Percentiles rank a stretch among this genome's conserved stretches.
Evolutionary conservation across 2,113 vertebrate genomes (phyloP).

Genomic region (Vidua chalybeata): DNA sequence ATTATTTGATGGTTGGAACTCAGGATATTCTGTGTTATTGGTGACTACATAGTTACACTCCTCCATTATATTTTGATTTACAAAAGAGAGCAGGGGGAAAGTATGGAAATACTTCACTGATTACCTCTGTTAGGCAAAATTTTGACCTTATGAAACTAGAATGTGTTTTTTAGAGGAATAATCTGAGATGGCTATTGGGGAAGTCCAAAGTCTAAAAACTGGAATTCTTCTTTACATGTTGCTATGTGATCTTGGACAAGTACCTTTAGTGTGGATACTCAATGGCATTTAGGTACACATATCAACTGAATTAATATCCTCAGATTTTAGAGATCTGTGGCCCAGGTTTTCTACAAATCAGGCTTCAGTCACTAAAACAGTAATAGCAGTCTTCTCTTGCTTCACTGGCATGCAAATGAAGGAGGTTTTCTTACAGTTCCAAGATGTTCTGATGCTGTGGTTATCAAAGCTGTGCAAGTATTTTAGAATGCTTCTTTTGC

Average conservation of each 20-base stretch:
- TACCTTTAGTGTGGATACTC: not conserved
- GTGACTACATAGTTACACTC: not conserved
- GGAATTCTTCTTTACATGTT: not conserved
- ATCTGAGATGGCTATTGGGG: not conserved
- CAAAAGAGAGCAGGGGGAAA: accelerated
- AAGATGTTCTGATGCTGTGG: not conserved
- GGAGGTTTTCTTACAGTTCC: not conserved
- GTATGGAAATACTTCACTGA: not conserved
- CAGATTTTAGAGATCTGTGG: not conserved
- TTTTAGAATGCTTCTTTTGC: not conserved
- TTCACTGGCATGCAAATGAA: not conserved
- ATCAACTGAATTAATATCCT: not conserved
- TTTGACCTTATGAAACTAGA: not conserved
- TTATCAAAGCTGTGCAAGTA: not conserved
- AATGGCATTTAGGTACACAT: not conserved
- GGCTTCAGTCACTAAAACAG: not conserved
- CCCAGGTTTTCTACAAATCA: not conserved
- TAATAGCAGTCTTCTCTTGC: not conserved
- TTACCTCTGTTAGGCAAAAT: not conserved
- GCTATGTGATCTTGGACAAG: not conserved
- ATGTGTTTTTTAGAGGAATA: not conserved
- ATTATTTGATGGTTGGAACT: not conserved
- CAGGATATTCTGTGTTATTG: not conserved
- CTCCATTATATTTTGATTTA: not conserved
- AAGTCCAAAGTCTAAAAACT: not conserved